Conservation (phyloP, 2,888 invertebrate genomes). For the Pterostichus niger region DNA sequence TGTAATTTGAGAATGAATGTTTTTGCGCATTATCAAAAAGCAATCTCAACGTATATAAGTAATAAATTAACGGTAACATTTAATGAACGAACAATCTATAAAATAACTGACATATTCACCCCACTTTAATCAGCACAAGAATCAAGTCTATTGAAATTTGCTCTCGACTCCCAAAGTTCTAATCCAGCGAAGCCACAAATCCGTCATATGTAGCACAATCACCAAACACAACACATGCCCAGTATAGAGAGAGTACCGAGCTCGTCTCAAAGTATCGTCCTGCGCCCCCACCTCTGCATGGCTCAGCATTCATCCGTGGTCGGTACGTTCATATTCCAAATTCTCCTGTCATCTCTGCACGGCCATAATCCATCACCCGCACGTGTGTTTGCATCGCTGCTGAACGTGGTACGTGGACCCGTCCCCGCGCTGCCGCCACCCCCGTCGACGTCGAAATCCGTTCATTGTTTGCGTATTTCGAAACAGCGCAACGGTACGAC, state of each 20-base stretch:
- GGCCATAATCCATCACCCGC: slow-evolving; percentile 61
- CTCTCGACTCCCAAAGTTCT: background rate
- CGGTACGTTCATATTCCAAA: slow-evolving; percentile 60
- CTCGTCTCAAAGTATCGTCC: slow-evolving; percentile 21
- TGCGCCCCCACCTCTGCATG: background rate
- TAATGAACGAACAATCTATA: background rate
- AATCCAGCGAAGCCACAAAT: slow-evolving; percentile 6
- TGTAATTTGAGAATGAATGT: too few relatives aligned
- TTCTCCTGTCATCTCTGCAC: slow-evolving; percentile 61
- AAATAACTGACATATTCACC: background rate
- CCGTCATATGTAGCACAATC: slow-evolving; percentile 14
- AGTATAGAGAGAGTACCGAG: background rate
- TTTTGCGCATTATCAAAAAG: too few relatives aligned
- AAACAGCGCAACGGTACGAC: slow-evolving; percentile 53
- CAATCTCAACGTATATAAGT: too few relatives aligned
- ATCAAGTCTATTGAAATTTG: slow-evolving; percentile 9
- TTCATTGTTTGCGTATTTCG: slow-evolving; percentile 64
- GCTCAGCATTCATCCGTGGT: slow-evolving; percentile 41
- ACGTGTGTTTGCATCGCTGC: slow-evolving; percentile 53
- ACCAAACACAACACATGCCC: background rate
- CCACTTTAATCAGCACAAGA: background rate
- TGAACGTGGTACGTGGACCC: slow-evolving; percentile 36
- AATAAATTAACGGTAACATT: background rate
- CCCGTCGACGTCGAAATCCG: slow-evolving; percentile 53
- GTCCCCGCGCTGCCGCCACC: slow-evolving; percentile 15